Evolutionary conservation across 2,797 vertebrate species (phyloP).

Genomic region (Borostomias antarcticus): DNA sequence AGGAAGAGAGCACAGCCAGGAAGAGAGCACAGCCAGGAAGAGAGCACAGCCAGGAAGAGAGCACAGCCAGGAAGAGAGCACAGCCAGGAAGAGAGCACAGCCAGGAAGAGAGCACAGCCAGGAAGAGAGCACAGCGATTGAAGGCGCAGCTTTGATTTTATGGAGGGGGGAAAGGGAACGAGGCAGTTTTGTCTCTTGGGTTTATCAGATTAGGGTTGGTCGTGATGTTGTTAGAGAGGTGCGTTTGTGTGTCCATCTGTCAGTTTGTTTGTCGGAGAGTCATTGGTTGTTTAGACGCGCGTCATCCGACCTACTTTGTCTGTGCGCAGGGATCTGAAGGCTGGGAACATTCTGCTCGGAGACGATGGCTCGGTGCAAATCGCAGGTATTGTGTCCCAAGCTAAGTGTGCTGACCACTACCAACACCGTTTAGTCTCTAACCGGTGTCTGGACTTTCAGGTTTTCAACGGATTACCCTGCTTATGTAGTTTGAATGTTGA

Average conservation of each 20-base stretch:
- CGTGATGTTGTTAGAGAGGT: constrained; percentile 9
- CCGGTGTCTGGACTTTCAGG: neutral
- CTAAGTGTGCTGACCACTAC: neutral
- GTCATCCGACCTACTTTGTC: constrained; percentile 18
- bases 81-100: constrained; percentile 16
- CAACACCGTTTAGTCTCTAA: neutral
- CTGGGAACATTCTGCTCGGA: constrained; percentile 94
- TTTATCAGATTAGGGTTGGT: neutral
- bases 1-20: neutral
- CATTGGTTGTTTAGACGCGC: neutral
- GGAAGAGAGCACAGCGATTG: constrained; percentile 3
- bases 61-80: neutral
- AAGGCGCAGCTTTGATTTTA: constrained; percentile 26
- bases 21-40: constrained; percentile 7
- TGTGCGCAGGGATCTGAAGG: constrained; percentile 88
- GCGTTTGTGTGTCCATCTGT: too few species aligned
- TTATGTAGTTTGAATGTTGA: neutral
- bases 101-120: neutral
- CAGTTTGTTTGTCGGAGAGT: neutral
- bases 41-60: constrained; percentile 7
- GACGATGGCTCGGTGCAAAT: constrained; percentile 95
- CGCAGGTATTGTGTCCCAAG: constrained; percentile 79
- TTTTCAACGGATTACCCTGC: neutral
- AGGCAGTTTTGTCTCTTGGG: neutral
- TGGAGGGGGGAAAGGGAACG: neutral